phyloP scores from a whole-genome alignment of 2,888 invertebrate genomes.

The Sympetrum striolatum region DNA sequence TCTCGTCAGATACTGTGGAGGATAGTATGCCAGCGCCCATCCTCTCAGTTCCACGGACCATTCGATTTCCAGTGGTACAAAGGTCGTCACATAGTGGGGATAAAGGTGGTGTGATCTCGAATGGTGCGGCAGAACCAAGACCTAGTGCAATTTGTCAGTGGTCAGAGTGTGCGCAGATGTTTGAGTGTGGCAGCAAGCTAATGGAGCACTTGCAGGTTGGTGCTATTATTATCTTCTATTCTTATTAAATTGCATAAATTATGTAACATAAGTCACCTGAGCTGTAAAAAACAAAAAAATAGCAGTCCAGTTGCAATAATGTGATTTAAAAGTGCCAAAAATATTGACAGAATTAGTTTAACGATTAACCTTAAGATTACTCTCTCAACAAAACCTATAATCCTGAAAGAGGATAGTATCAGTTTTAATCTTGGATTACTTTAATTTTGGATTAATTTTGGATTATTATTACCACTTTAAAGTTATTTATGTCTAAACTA shows the following conservation, averaged over 20 bases:
- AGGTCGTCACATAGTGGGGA: slow-evolving; percentile 52
- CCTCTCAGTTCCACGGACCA: slow-evolving; percentile 79
- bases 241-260: neutral
- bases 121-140: slow-evolving; percentile 54
- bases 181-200: slow-evolving; percentile 80
- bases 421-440: no score
- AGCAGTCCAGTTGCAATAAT: no score
- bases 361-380: no score
- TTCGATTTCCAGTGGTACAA: slow-evolving; percentile 75
- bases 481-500: no score
- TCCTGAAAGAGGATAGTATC: no score
- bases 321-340: no score
- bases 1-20: slow-evolving; percentile 55
- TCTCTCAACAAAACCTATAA: no score
- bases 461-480: no score
- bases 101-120: slow-evolving; percentile 52
- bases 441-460: no score
- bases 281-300: neutral
- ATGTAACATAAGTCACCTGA: neutral
- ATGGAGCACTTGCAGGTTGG: slow-evolving; percentile 86
- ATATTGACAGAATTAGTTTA: no score
- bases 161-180: slow-evolving; percentile 80
- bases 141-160: slow-evolving; percentile 73
- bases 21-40: slow-evolving; percentile 66
- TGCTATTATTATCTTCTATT: slow-evolving; percentile 3